Base-by-base conservation (phyloP, 1,140 invertebrate genomes). In the Rhizoglyphus robini region DNA sequence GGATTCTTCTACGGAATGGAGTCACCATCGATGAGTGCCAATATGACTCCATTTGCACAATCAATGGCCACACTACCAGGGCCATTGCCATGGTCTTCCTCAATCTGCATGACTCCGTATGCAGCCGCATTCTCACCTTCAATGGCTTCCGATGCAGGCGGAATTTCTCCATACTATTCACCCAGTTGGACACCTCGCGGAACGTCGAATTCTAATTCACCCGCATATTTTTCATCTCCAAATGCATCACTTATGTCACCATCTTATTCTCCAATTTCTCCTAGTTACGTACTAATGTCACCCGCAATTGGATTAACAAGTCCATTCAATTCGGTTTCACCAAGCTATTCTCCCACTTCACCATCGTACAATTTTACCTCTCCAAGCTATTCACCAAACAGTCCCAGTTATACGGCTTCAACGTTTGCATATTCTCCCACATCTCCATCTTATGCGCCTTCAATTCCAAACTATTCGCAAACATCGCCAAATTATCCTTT, bases 71-170 rank as follows among this genome's bases (percentile, higher is more conserved):
- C 95, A 31, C 94, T 95, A 25, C 86, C 83, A 68, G 57, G 59
- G 34, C 41, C 61, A 8, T 32, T 32, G n/a, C 83, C 84, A 67
- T 96, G 90, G 83, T 91, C 89, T 60, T 90, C 90, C 72, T 80
- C 80, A 65, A 79, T 90, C 70, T 86, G 86, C 59, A 96, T 96
- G 90, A 96, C 94, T 4, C 93, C 94, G 0, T 90, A 90, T 54
- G 90, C 87, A 25, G 90, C 93, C 1, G 90, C 89, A 30, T 99
- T 99, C 76, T 99, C 96, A 20, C 96, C 96, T 3, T 91, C 88
- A 0, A 87, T 87, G 0, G 85, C 88, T 11, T 90, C 88, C 4
- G 54, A 62, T 47, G 61, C 71, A 0, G 89, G 90, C 1, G n/a
- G n/a, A n/a, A 79, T 91, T 71, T 93, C 88, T 2, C 90, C 90